phyloP scores from a whole-genome alignment of 2,113 vertebrate species.

The Gobio gobio region DNA sequence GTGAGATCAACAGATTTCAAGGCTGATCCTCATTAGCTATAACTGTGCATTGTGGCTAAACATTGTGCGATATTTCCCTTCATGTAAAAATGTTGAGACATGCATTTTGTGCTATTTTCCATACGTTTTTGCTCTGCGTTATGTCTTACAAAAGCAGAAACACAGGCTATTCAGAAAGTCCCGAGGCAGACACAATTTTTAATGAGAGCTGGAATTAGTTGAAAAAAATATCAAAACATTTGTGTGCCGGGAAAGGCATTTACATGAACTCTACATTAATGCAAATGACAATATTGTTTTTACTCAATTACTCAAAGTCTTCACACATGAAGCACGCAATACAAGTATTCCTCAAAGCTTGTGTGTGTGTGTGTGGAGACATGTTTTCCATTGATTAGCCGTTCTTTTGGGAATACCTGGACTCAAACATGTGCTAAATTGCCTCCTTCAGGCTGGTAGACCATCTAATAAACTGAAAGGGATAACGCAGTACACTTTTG shows the following conservation, averaged over 20 bases:
- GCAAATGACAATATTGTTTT: not conserved
- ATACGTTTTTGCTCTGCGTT: not conserved
- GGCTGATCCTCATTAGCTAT: slow-evolving; percentile 18
- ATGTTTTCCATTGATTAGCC: slow-evolving; percentile 8
- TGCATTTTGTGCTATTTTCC: slow-evolving; percentile 8
- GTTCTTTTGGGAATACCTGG: slow-evolving; percentile 27
- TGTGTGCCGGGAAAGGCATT: not conserved
- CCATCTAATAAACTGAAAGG: not conserved
- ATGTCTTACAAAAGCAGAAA: not conserved
- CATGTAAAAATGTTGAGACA: slow-evolving; percentile 24
- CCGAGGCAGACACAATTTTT: not conserved
- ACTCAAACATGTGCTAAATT: slow-evolving; percentile 25
- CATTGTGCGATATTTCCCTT: slow-evolving; percentile 5
- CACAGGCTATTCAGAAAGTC: not conserved
- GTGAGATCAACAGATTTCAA: slow-evolving; percentile 43
- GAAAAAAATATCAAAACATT: not conserved
- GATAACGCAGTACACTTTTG: slow-evolving; percentile 9
- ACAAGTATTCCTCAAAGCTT: not conserved
- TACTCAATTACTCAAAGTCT: not conserved
- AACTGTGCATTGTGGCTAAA: not conserved
- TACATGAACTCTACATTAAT: not conserved
- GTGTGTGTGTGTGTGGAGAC: not conserved
- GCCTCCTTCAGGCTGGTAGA: not conserved
- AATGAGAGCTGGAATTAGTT: not conserved
- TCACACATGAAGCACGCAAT: not conserved